phyloP scores from a whole-genome alignment of 2,113 vertebrate species.

The Sinocyclocheilus grahami region DNA sequence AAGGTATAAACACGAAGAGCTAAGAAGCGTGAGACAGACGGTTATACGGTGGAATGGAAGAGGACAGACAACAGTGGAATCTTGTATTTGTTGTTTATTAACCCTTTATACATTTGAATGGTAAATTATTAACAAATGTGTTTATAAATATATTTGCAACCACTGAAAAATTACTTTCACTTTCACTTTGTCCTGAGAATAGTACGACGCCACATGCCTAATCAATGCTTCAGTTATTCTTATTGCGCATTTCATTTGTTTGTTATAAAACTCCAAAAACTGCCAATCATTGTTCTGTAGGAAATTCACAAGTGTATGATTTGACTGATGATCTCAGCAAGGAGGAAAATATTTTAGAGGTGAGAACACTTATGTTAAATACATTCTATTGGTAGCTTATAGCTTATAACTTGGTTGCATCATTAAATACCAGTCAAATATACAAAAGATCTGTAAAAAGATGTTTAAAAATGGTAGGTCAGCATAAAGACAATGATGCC shows the following conservation, averaged over 20 bases:
- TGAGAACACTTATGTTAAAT: not conserved
- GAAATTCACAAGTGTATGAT: not conserved
- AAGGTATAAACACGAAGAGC: not conserved
- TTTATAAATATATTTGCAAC: not conserved
- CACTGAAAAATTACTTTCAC: slow-evolving; percentile 11
- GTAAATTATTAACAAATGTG: not conserved
- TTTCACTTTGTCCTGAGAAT: slow-evolving; percentile 16
- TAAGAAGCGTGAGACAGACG: not conserved
- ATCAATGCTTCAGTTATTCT: not conserved
- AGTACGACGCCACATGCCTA: not conserved
- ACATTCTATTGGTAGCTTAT: not conserved
- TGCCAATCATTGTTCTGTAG: not conserved
- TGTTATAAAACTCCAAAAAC: not conserved
- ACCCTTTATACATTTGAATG: not conserved
- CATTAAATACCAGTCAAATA: not conserved
- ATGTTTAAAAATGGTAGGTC: not conserved
- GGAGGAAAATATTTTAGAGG: slow-evolving; percentile 11
- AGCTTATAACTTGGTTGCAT: not conserved
- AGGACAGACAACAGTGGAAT: not conserved
- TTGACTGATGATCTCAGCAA: not conserved
- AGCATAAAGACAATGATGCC: too few relatives aligned
- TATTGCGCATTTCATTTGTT: not conserved
- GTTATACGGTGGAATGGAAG: not conserved
- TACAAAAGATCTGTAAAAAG: not conserved
- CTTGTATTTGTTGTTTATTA: slow-evolving; percentile 30